Conservation (phyloP, 92 coral and sea anemone genomes). For the Bergia puertoricense region DNA sequence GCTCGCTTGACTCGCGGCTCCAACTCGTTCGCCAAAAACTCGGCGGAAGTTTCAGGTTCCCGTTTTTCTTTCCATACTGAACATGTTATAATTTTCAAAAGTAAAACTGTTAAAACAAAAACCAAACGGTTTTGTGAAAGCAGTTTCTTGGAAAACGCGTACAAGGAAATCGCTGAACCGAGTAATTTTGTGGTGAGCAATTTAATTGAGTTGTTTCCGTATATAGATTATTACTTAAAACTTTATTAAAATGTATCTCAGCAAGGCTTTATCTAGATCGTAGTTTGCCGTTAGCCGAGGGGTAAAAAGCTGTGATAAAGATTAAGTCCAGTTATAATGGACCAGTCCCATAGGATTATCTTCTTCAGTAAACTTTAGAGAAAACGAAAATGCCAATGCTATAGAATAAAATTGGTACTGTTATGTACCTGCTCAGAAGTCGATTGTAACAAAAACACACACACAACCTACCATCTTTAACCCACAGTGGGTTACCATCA, state of each 20-base stretch:
- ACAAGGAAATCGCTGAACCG: background rate
- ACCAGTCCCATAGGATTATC: background rate
- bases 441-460: background rate
- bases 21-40: too few relatives aligned
- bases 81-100: too few relatives aligned
- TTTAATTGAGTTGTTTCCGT: background rate
- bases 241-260: too few relatives aligned
- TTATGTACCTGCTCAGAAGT: background rate
- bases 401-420: background rate
- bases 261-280: background rate
- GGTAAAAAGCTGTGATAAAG: background rate
- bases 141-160: too few relatives aligned
- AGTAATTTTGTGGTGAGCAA: background rate
- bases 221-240: too few relatives aligned
- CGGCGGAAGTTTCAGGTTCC: too few relatives aligned
- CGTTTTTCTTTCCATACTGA: background rate
- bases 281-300: background rate
- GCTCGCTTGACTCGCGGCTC: too few relatives aligned
- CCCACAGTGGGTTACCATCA: too few relatives aligned
- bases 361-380: too few relatives aligned
- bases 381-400: background rate
- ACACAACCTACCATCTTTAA: too few relatives aligned
- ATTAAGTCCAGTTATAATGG: background rate
- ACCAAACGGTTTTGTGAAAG: too few relatives aligned
- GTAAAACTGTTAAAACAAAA: too few relatives aligned